Evolutionary conservation across 37 sponge, comb jelly and placozoan species (phyloP).

Genomic region (Cliona cf. orientalis): DNA sequence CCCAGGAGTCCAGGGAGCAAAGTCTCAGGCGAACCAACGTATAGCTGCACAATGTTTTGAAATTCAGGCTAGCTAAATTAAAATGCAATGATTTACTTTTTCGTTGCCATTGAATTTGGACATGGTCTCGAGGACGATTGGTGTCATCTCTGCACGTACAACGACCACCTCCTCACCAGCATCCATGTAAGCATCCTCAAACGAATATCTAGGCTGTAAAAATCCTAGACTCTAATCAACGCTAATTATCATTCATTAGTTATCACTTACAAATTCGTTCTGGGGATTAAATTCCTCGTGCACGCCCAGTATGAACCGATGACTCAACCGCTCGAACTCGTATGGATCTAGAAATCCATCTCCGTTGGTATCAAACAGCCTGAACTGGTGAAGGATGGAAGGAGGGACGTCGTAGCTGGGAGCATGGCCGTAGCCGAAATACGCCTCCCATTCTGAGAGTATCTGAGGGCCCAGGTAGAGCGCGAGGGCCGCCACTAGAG

Average conservation of each 20-base stretch:
- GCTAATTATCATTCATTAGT: no score
- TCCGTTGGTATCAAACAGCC: slow-evolving; percentile 57
- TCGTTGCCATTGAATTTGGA: slow-evolving; percentile 42
- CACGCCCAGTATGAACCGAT: neutral
- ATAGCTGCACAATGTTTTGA: neutral
- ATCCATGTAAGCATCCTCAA: slow-evolving; percentile 39
- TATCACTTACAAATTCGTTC: neutral
- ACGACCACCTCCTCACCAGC: slow-evolving; percentile 46
- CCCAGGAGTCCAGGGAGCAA: slow-evolving; percentile 62
- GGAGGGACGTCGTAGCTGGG: slow-evolving; percentile 36
- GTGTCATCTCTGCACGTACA: slow-evolving; percentile 50
- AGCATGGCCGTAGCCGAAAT: slow-evolving; percentile 40
- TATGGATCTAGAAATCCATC: slow-evolving; percentile 73
- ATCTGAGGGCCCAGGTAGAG: slow-evolving; percentile 23
- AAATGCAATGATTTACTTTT: neutral
- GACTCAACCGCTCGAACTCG: slow-evolving; percentile 77
- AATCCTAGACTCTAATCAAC: no score
- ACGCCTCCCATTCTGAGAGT: slow-evolving; percentile 19
- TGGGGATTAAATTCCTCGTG: neutral
- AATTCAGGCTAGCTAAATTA: neutral
- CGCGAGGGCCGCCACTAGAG: slow-evolving; percentile 27
- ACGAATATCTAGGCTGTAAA: no score
- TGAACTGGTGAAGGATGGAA: slow-evolving; percentile 58
- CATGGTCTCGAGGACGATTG: slow-evolving; percentile 63
- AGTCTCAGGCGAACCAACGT: slow-evolving; percentile 40